Evolutionary conservation across 2,113 vertebrate genomes (phyloP).

Genomic region (Platichthys flesus): DNA sequence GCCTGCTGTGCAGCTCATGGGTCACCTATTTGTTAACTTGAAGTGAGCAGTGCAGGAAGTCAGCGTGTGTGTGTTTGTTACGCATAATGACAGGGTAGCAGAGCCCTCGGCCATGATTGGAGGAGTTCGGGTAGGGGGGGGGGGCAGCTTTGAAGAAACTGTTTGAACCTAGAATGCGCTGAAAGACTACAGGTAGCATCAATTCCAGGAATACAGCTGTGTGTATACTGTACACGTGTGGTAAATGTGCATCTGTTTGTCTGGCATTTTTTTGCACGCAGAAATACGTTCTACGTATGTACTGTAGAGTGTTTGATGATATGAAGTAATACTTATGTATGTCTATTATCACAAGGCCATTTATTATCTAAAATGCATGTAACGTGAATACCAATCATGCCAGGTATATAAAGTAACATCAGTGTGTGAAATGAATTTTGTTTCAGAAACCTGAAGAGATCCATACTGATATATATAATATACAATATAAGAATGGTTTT

Average conservation of each 20-base stretch:
- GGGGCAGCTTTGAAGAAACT: constrained; percentile 71
- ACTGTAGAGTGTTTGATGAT: constrained; percentile 28
- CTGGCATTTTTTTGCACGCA: constrained; percentile 1
- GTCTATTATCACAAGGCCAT: neutral
- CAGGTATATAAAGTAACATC: neutral
- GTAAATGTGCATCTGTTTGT: constrained; percentile 14
- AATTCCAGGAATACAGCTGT: constrained; percentile 67
- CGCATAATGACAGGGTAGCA: constrained; percentile 75
- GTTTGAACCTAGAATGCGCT: constrained; percentile 69
- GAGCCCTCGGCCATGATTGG: constrained; percentile 57
- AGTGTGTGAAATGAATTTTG: neutral
- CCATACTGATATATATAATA: no score
- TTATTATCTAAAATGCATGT: neutral
- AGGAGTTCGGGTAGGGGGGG: constrained; percentile 1
- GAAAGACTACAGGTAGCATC: constrained; percentile 73
- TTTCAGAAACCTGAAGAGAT: neutral
- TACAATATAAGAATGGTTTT: no score
- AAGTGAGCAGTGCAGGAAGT: constrained; percentile 70
- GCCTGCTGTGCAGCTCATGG: constrained; percentile 54
- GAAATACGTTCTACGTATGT: constrained; percentile 15
- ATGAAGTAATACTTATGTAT: constrained; percentile 19
- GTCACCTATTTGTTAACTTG: constrained; percentile 66
- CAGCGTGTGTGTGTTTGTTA: constrained; percentile 50
- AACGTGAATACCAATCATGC: neutral
- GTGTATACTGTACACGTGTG: constrained; percentile 51